Evolutionary conservation across 2,113 vertebrate species (phyloP), one percentile per base, ranked within the genome.

Genomic region (Athene noctua): DNA sequence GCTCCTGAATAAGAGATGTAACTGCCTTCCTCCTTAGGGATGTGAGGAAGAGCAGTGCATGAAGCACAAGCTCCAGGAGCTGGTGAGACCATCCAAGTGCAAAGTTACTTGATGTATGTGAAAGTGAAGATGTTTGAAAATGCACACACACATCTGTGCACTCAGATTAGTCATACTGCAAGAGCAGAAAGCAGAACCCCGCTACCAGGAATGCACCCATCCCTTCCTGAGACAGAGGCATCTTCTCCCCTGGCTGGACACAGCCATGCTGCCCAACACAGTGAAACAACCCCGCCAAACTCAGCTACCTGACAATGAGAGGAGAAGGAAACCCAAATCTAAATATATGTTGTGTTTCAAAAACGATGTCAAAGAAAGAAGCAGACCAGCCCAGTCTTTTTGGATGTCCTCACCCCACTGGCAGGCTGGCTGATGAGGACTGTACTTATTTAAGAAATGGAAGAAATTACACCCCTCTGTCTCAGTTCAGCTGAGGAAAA

Each of bases 31-130:
- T 42, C 55, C 13, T 80, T 23, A 40, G 38, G n/a, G 38, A 70
- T 18, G 11, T 13, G 32, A 18, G 44, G 70, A 70, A 74, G 34
- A 34, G 14, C 0, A 1, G 58, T 20, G 38, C 1, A 0, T 20
- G 55, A 92, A 80, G 29, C 30, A 30, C 42, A 61, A 54, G 23
- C 49, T 71, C 19, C n/a, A 38, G 51, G 13, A 72, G 38, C 5
- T 44, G 58, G 20, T 55, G 47, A 65, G 38, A 32, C 36, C 58
- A 59, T 42, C 21, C 8, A 27, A 52, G 8, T 36, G 54, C 25
- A 15, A 52, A 59, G 34, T 29, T 40, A 57, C 36, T 36, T 47
- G 51, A 36, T 19, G n/a, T 30, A 74, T 2, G 1, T 32, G 30
- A 27, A 82, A 57, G 11, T 32, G 47, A 44, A 70, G 46, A n/a